A percentile compares a stretch with the other conserved stretches of the same genome.
Conservation (phyloP, 2,797 vertebrate species). For the Malacoraja senta region DNA sequence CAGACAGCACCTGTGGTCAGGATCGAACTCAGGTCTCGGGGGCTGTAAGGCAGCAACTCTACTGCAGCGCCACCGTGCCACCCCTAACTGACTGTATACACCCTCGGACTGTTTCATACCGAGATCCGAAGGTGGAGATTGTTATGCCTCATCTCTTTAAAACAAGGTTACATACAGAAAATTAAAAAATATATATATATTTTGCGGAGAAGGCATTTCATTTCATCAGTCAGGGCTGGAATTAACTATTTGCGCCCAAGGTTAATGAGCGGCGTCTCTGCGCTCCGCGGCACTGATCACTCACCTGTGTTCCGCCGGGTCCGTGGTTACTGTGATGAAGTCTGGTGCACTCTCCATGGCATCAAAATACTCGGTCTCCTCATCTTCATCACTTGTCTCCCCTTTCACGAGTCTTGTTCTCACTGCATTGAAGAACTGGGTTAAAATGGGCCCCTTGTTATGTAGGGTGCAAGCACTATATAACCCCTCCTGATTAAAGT, state of each 20-base stretch:
- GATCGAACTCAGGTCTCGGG: too few species aligned
- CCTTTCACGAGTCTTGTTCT: constrained; percentile 70
- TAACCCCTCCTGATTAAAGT: neutral
- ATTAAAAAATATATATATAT: neutral
- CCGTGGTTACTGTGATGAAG: constrained; percentile 92
- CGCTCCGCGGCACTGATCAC: neutral
- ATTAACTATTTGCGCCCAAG: neutral
- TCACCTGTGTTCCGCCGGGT: constrained; percentile 78
- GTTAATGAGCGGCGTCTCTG: too few species aligned
- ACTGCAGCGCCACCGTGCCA: too few species aligned
- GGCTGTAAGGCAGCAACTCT: too few species aligned
- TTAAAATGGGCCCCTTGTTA: neutral
- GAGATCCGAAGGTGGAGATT: neutral
- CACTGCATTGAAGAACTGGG: constrained; percentile 50
- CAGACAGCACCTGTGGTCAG: too few species aligned
- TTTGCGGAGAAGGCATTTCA: neutral
- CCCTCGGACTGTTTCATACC: neutral
- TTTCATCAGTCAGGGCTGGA: neutral
- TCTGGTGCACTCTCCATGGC: constrained; percentile 96
- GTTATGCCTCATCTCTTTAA: neutral
- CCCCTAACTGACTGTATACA: too few species aligned
- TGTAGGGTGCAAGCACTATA: neutral
- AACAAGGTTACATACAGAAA: neutral
- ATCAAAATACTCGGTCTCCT: constrained; percentile 94
- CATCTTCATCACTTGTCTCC: constrained; percentile 98